These are phyloP conservation scores for Serripes groenlandicus DNA, from an alignment of 2,888 invertebrate species.

Conservation along the genomic window DNA sequence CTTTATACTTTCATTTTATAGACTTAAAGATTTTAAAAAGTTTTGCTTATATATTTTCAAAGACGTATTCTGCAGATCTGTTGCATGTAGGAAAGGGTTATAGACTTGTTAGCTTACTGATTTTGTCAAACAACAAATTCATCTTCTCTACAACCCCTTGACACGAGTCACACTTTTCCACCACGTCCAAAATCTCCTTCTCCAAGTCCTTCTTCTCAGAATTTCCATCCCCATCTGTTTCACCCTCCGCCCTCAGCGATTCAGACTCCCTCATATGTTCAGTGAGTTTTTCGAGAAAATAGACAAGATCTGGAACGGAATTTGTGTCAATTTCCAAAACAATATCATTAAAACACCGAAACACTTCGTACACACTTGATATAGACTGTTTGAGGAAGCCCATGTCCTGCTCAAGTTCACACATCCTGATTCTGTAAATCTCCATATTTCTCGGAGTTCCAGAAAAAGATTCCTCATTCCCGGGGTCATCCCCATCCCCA, in stretches of 20 bases:
- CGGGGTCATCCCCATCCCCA: too few relatives aligned
- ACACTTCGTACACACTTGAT: slow-evolving; percentile 14
- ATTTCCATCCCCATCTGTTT: background rate
- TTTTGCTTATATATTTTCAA: too few relatives aligned
- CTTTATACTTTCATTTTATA: background rate
- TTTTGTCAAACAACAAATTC: background rate
- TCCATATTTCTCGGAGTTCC: background rate
- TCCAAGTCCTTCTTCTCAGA: background rate
- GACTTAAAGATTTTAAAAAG: background rate
- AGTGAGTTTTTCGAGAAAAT: slow-evolving; percentile 2
- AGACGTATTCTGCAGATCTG: too few relatives aligned
- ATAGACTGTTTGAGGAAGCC: slow-evolving; percentile 14
- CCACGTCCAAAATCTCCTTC: slow-evolving; percentile 3
- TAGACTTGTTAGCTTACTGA: slow-evolving; percentile 1
- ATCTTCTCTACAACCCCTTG: slow-evolving; percentile 11
- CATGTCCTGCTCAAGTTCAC: slow-evolving; percentile 15
- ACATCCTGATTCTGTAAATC: background rate
- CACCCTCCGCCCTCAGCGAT: background rate
- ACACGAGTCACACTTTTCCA: slow-evolving; percentile 19
- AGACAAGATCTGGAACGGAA: slow-evolving; percentile 8
- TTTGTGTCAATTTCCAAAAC: slow-evolving; percentile 2
- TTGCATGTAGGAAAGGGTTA: slow-evolving; percentile 5
- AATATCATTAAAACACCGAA: background rate
- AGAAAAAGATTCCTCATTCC: background rate
- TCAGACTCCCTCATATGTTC: slow-evolving; percentile 6